Evolutionary conservation across 2,888 invertebrate genomes (phyloP).

Genomic region (Macrosoma leucophasiata): DNA sequence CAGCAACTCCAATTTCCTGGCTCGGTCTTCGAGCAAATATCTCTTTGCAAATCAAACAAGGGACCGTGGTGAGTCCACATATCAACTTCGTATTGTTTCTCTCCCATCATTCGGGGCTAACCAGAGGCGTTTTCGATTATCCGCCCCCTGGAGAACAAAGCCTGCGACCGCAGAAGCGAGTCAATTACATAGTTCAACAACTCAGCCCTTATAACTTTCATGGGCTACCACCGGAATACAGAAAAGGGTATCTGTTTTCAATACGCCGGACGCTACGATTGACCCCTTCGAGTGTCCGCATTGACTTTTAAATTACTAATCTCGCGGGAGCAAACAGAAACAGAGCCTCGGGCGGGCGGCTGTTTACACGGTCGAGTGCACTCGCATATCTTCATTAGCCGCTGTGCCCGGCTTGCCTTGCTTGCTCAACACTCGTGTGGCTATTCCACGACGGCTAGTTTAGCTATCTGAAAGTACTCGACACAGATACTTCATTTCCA

Average conservation of each 20-base stretch:
- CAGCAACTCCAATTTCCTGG: conserved; percentile 64
- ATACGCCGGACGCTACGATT: conserved; percentile 68
- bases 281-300: conserved; percentile 75
- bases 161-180: conserved; percentile 71
- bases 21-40: conserved; percentile 58
- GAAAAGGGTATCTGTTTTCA: conserved; percentile 75
- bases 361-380: conserved; percentile 69
- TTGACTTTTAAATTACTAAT: conserved; percentile 77
- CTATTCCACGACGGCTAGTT: conserved; percentile 27
- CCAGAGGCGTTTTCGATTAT: conserved; percentile 75
- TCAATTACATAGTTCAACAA: conserved; percentile 77
- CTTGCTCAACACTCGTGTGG: conserved; percentile 58
- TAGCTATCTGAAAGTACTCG: conserved; percentile 29
- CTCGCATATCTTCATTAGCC: conserved; percentile 72
- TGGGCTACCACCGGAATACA: conserved; percentile 71
- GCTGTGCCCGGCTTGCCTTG: conserved; percentile 37
- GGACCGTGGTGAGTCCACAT: conserved; percentile 68
- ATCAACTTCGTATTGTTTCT: conserved; percentile 73
- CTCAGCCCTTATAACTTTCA: conserved; percentile 76
- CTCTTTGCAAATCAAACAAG: conserved; percentile 74
- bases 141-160: conserved; percentile 70
- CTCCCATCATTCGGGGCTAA: conserved; percentile 65
- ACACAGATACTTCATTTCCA: conserved; percentile 30
- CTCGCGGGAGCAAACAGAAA: conserved; percentile 69
- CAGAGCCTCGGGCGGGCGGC: conserved; percentile 53